These are phyloP conservation scores for Anneissia japonica DNA, from an alignment of 35 echinoderm and acorn worm genomes.

Conservation along the genomic window DNA sequence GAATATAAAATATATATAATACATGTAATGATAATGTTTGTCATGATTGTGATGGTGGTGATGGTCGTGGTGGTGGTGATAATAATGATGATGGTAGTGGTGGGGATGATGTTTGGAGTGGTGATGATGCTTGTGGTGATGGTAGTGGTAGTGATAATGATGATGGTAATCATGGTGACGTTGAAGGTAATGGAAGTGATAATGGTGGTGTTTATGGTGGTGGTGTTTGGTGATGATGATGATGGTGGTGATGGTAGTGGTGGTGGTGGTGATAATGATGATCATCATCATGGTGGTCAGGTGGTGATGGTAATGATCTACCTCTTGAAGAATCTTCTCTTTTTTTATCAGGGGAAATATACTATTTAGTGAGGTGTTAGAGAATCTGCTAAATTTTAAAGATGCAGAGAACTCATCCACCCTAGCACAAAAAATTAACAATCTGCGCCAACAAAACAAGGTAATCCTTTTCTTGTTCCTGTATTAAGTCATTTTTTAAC, in stretches of 20 bases:
- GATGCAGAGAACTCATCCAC: background rate
- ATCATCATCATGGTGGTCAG: background rate
- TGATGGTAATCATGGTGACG: background rate
- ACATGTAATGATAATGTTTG: background rate
- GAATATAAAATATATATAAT: background rate
- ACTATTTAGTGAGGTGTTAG: background rate
- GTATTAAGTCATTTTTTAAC: too few relatives aligned
- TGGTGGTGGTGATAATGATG: too few relatives aligned
- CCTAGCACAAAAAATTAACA: background rate
- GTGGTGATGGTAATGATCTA: background rate
- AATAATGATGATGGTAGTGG: constrained; percentile 4
- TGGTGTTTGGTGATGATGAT: background rate
- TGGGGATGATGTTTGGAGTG: background rate
- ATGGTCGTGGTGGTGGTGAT: background rate
- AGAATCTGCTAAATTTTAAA: background rate
- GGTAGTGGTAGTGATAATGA: constrained; percentile 4
- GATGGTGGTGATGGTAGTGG: constrained; percentile 3
- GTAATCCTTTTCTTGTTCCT: too few relatives aligned
- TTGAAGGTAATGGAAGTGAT: background rate
- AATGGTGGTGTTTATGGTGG: background rate
- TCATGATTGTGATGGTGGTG: background rate
- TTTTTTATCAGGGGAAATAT: background rate
- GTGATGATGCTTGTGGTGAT: background rate
- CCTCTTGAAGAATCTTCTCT: background rate
- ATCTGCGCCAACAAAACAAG: background rate